phyloP scores from a whole-genome alignment of 1,140 invertebrate genomes.

The Hycleus cichorii region DNA sequence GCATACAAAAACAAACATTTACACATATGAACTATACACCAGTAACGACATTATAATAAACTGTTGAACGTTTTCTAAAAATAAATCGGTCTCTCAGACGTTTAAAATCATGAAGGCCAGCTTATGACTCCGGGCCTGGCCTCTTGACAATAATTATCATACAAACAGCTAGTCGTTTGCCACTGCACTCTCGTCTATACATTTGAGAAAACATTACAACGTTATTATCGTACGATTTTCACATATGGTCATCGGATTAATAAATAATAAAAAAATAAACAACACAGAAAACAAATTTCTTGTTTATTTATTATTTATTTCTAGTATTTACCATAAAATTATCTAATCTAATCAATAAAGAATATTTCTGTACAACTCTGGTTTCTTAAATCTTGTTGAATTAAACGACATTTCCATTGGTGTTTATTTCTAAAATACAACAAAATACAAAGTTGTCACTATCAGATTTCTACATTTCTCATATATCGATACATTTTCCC shows the following conservation, averaged over 20 bases:
- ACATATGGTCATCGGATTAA: background rate
- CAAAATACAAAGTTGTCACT: no score
- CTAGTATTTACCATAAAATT: no score
- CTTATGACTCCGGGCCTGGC: constrained; percentile 13
- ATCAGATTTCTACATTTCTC: no score
- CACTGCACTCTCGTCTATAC: background rate
- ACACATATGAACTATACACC: background rate
- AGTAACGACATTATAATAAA: constrained; percentile 21
- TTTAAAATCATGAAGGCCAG: constrained; percentile 24
- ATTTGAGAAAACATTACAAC: background rate
- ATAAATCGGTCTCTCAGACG: constrained; percentile 21
- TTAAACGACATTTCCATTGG: no score
- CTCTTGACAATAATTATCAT: constrained; percentile 14
- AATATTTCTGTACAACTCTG: no score
- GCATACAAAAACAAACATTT: no score
- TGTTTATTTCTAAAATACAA: no score
- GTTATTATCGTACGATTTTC: background rate
- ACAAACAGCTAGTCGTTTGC: background rate
- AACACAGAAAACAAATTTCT: background rate
- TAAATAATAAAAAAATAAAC: background rate
- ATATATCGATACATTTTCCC: no score
- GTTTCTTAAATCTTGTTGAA: no score
- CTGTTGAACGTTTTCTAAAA: constrained; percentile 23
- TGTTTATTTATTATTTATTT: no score
- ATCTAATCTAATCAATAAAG: no score